These are phyloP conservation scores for Phalanger gymnotis DNA, from an alignment of 2,797 vertebrate genomes.

Conservation along the genomic window DNA sequence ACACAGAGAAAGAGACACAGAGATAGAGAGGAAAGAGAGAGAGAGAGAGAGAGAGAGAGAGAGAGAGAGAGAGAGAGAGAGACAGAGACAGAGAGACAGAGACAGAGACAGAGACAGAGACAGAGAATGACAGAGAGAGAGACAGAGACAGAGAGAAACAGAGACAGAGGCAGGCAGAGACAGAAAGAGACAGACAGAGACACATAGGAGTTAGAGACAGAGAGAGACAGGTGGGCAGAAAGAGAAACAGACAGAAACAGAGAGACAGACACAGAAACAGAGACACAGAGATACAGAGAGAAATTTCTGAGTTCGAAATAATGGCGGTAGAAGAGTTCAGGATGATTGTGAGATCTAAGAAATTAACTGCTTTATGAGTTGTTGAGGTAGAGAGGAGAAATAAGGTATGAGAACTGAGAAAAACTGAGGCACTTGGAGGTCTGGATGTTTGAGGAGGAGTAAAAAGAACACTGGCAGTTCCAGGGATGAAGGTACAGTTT, in stretches of 20 bases:
- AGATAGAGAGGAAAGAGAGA: neutral
- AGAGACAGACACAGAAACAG: neutral
- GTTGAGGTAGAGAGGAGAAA: neutral
- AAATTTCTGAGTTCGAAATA: neutral
- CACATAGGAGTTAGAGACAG: too few relatives aligned
- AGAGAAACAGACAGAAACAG: neutral
- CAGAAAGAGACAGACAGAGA: neutral
- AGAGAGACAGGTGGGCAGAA: neutral
- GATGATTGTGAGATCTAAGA: neutral
- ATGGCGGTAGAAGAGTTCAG: neutral
- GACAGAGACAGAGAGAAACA: fast-evolving
- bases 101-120: too few relatives aligned
- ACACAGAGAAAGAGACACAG: neutral
- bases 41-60: neutral
- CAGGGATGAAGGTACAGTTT: neutral
- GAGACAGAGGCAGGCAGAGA: too few relatives aligned
- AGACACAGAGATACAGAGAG: neutral
- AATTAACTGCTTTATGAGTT: neutral
- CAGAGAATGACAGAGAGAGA: too few relatives aligned
- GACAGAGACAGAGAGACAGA: too few relatives aligned
- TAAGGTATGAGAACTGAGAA: neutral
- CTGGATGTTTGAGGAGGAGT: neutral
- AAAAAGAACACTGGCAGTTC: neutral
- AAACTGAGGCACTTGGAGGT: neutral
- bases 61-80: neutral